Evolutionary conservation across 2,113 vertebrate species (phyloP).

Genomic region (Nerophis ophidion): DNA sequence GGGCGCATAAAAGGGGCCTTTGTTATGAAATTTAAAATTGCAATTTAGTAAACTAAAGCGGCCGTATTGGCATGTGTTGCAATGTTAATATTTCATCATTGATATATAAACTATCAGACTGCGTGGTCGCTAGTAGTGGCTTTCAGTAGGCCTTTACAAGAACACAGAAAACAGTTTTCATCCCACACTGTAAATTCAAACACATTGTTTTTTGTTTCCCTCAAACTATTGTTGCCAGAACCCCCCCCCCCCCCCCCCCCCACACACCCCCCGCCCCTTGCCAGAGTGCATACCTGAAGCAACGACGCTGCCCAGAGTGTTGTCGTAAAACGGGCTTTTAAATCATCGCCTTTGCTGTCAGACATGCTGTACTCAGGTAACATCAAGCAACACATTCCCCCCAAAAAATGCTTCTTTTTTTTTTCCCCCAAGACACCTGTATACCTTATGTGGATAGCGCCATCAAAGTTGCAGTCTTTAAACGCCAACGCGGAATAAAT

Average conservation of each 20-base stretch:
- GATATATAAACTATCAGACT: too few relatives aligned
- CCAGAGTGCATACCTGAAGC: constrained; percentile 17
- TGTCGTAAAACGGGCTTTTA: constrained; percentile 13
- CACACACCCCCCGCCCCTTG: constrained; percentile 27
- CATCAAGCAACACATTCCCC: constrained; percentile 12
- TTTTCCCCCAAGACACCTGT: not conserved
- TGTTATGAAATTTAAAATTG: too few relatives aligned
- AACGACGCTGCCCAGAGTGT: constrained; percentile 1
- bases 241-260: constrained; percentile 21
- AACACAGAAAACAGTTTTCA: too few relatives aligned
- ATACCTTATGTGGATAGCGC: not conserved
- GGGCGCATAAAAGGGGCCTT: too few relatives aligned
- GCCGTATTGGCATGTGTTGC: too few relatives aligned
- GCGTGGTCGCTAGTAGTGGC: too few relatives aligned
- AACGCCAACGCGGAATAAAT: not conserved
- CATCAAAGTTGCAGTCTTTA: not conserved
- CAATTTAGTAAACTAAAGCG: too few relatives aligned
- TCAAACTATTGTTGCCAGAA: constrained; percentile 49
- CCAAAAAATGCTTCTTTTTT: not conserved
- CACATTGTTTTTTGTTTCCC: constrained; percentile 54
- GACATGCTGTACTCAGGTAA: constrained; percentile 2
- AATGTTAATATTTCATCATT: too few relatives aligned
- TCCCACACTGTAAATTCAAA: constrained; percentile 4
- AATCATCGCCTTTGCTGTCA: constrained; percentile 22
- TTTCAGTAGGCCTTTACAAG: too few relatives aligned